Base-by-base conservation (phyloP, 2,113 vertebrate genomes). In the Microcebus lehilahytsara region DNA sequence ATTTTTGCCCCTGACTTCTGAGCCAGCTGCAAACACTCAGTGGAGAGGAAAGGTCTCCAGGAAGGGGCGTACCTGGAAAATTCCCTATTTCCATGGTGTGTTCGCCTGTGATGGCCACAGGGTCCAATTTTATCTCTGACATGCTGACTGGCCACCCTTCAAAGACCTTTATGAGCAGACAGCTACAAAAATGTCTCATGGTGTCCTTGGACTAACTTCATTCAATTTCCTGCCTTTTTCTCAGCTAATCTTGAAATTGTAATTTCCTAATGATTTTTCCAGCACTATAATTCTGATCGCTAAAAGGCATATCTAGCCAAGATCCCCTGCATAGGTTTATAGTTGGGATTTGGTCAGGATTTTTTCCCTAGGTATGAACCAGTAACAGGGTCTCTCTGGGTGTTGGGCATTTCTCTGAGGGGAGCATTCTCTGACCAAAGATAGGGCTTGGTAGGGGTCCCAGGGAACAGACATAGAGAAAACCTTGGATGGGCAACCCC, bases 251-350 rank as follows among this genome's bases (percentile, higher is more conserved):
- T 46, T 88, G 58, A 94, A 92, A 71, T 71, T 90, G 51, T 96
- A 96, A 97, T 97, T 95, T 94, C 91, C 85, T 97, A 95, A 95
- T 97, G 84, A 89, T 75, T 93, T 81, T 92, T 56, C 71, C 42
- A 23, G n/a, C 22, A 42, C 42, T 80, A 5, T 53, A 94, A 62
- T 75, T 27, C 81, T 81, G 93, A 80, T 87, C 9, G 10, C 75
- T 84, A 42, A 91, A 86, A 84, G 89, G 74, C 46, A n/a, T 4
- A 72, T 56, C 89, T 46, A 51, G 91, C 91, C 80, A 56, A 92
- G 30, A 84, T 75, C 7, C n/a, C 77, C 77, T 37, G 46, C 1
- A 0, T 40, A 40, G 37, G 37, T 75, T 60, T 84, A 1, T 60
- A 27, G 58, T 1, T 32, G 17, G 72, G 16, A 75, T 81, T 80